A percentile compares a stretch with the other conserved stretches of the same genome.
These are phyloP conservation scores for Triplophysa bombifrons DNA, from an alignment of 2,797 vertebrate species.

Conservation along the genomic window DNA sequence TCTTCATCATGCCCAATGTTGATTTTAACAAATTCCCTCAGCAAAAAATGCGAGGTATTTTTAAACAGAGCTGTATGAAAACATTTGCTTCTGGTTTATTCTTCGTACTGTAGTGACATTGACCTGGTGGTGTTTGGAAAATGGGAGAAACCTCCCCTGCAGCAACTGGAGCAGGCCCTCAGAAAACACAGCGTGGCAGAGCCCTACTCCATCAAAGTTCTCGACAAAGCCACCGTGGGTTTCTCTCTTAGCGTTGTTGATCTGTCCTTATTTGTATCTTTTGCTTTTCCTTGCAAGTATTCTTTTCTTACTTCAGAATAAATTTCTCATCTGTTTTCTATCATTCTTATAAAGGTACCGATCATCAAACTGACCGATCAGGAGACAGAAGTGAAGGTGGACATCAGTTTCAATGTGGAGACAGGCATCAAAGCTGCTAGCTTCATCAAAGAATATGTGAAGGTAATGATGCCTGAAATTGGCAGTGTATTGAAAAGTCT, in stretches of 20 bases:
- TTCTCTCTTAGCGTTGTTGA: background rate
- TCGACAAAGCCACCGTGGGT: constrained; percentile 97
- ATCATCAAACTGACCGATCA: constrained; percentile 98
- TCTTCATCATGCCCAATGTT: background rate
- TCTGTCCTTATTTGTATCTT: too few species aligned
- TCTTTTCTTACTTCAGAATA: background rate
- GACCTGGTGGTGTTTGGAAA: constrained; percentile 98
- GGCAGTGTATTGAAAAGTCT: background rate
- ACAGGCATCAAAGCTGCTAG: constrained; percentile 94
- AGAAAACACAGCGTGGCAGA: constrained; percentile 93
- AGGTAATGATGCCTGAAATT: constrained; percentile 73
- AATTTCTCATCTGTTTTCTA: background rate
- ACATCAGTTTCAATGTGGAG: constrained; percentile 98
- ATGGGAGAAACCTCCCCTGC: constrained; percentile 93
- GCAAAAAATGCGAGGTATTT: background rate
- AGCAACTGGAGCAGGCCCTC: constrained; percentile 92
- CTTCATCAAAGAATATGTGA: constrained; percentile 95
- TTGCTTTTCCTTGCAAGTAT: background rate
- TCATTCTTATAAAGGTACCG: constrained; percentile 82
- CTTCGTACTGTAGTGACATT: constrained; percentile 83
- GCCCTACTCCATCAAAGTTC: constrained; percentile 95
- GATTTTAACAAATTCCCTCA: background rate
- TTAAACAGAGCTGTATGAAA: background rate
- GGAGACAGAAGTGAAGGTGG: constrained; percentile 97
- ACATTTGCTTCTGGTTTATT: constrained; percentile 18